phyloP scores from a whole-genome alignment of 2,797 vertebrate genomes.

The Acropternis orthonyx region DNA sequence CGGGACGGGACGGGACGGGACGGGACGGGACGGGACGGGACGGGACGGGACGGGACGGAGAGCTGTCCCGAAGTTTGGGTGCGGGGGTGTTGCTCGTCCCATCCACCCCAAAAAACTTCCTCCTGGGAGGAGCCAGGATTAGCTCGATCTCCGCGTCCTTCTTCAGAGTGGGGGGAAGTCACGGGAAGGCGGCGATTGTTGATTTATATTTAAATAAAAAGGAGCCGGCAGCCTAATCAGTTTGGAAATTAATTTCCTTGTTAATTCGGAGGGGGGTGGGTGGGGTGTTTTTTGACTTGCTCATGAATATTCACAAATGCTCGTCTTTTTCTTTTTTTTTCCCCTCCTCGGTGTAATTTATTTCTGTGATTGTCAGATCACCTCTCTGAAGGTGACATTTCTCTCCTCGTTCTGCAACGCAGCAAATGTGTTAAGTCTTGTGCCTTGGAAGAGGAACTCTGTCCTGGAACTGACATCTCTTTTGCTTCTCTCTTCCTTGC shows the following conservation, averaged over 20 bases:
- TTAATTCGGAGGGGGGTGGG: conserved; percentile 64
- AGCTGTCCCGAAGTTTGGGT: neutral
- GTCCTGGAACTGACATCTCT: neutral
- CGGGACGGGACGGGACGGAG: too few species aligned
- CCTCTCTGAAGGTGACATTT: conserved; percentile 70
- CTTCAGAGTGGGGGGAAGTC: conserved; percentile 1
- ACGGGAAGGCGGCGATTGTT: conserved; percentile 60
- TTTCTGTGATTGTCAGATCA: conserved; percentile 66
- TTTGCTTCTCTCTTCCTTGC: neutral
- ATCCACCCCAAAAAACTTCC: neutral
- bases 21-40: too few species aligned
- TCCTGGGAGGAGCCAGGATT: neutral
- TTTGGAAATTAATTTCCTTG: conserved; percentile 71
- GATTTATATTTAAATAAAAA: conserved; percentile 69
- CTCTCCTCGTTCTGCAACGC: neutral
- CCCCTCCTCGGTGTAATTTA: neutral
- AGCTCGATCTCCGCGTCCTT: neutral
- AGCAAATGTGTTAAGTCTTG: neutral
- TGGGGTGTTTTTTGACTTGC: conserved; percentile 31
- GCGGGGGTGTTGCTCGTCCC: neutral
- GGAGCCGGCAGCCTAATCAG: conserved; percentile 68
- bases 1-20: rapidly evolving
- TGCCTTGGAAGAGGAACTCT: neutral
- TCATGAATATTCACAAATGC: conserved; percentile 69
- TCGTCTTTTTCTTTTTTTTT: neutral